Base-by-base conservation (phyloP, 1,140 invertebrate species). In the Proales similis region DNA sequence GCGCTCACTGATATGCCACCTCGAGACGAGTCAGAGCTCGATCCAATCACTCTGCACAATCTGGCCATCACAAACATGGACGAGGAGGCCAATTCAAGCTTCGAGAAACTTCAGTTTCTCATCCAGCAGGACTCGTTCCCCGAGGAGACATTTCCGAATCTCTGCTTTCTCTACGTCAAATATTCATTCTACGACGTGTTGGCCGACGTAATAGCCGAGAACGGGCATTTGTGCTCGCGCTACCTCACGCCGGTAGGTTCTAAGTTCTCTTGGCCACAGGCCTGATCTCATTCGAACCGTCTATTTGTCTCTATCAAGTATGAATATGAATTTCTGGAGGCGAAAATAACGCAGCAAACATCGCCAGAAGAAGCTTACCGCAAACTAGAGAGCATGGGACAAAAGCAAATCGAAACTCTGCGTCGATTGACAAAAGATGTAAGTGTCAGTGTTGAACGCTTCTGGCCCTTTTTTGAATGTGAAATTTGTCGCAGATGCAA, bases 1-100 rank as follows among this genome's bases (percentile, higher is more conserved):
- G 91, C 93, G 0, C 76, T 99, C 42, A 88, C 88, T 0, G 95
- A 98, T 74, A 94, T 99, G 87, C 95, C 95, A 22, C 93, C 93
- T 0, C 64, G 81, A 65, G 85, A 87, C 6, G 93, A 98, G 75
- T 90, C 95, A 71, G 95, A 99, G 78, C 76, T 98, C 62, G 95
- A 99, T 77, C 90, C 92, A 14, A 89, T 99, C 0, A 96, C 93
- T 20, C 78, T 99, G 4, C 95, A 99, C 70, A 99, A 99, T 73
- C 86, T 95, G 78, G 94, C 93, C 0, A 77, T 99, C 4, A 88
- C 95, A 70, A 93, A 94, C 70, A 90, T 94, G 74, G 87, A 92
- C 46, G 78, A 76, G 24, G 86, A 89, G 65, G 87, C 92, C 6
- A 86, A 84, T 0, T 87, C 92, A 73, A 90, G 92, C 17, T 95